phyloP scores from a whole-genome alignment of 2,888 invertebrate species.

The Ernsta delagoae region DNA sequence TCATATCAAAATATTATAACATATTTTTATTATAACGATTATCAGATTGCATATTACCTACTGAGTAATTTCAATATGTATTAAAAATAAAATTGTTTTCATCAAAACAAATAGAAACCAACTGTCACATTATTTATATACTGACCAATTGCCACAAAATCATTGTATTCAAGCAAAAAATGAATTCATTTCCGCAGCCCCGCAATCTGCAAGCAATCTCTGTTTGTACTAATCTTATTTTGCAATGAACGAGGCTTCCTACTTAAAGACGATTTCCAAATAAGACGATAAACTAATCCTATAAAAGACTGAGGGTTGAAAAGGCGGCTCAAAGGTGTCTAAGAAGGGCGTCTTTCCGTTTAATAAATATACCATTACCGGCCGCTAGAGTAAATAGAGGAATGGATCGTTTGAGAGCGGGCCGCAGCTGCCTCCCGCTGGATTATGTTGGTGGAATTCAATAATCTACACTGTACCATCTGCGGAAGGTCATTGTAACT shows the following conservation, averaged over 20 bases:
- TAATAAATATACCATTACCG: conserved; percentile 70
- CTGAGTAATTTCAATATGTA: too few species aligned
- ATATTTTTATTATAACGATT: too few species aligned
- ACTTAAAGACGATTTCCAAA: conserved; percentile 1
- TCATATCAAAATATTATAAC: too few species aligned
- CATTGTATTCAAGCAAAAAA: neutral
- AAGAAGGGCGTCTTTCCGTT: conserved; percentile 56
- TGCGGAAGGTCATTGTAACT: conserved; percentile 64
- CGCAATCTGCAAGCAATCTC: conserved; percentile 2
- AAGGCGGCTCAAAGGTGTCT: conserved; percentile 45
- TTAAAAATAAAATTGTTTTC: too few species aligned
- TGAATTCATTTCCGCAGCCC: neutral
- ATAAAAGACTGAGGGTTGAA: conserved; percentile 20
- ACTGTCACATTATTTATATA: too few species aligned
- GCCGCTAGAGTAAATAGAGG: conserved; percentile 58
- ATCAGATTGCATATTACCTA: too few species aligned
- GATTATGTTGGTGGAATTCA: conserved; percentile 78
- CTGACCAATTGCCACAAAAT: too few species aligned
- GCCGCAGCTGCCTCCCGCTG: conserved; percentile 70
- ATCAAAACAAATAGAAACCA: too few species aligned
- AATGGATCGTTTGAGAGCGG: conserved; percentile 63
- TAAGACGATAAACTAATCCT: conserved; percentile 13
- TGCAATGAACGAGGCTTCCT: conserved; percentile 1
- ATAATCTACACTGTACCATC: conserved; percentile 73
- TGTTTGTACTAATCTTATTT: conserved; percentile 2